Evolutionary conservation across 2,113 vertebrate species (phyloP).

Genomic region (Pyxicephalus adspersus): DNA sequence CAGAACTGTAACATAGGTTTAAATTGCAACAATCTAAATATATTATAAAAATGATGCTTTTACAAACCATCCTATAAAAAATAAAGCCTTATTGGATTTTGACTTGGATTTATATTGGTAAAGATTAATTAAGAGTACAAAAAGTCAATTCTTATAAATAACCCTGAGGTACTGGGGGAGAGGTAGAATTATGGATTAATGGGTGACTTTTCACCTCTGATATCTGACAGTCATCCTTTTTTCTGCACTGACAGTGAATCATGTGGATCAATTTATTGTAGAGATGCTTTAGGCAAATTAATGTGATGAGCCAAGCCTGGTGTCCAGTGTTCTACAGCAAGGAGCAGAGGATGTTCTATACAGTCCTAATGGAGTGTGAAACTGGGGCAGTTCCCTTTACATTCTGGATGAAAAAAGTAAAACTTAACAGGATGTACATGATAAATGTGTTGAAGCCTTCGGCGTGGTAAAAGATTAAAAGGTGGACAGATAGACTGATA

Average conservation of each 20-base stretch:
- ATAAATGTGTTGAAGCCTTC: background rate
- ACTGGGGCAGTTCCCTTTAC: background rate
- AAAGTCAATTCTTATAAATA: slow-evolving; percentile 11
- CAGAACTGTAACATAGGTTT: background rate
- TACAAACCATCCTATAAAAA: slow-evolving; percentile 8
- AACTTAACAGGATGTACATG: background rate
- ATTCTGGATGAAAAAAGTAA: background rate
- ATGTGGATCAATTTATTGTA: slow-evolving; percentile 33
- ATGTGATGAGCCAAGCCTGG: slow-evolving; percentile 6
- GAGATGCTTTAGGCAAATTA: slow-evolving; percentile 45
- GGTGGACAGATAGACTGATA: background rate
- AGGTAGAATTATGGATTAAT: slow-evolving; percentile 51
- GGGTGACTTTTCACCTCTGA: slow-evolving; percentile 51
- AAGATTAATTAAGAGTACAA: slow-evolving; percentile 9
- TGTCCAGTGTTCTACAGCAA: background rate
- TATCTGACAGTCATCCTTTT: slow-evolving; percentile 39
- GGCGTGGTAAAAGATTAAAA: background rate
- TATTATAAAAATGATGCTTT: background rate
- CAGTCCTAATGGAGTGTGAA: slow-evolving; percentile 36
- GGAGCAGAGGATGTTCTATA: background rate
- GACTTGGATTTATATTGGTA: slow-evolving; percentile 15
- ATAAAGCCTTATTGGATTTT: background rate
- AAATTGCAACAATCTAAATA: background rate
- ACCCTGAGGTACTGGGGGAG: background rate
- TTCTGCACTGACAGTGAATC: slow-evolving; percentile 39